Conservation (phyloP, 2,888 invertebrate genomes). For the Altica lythri region DNA sequence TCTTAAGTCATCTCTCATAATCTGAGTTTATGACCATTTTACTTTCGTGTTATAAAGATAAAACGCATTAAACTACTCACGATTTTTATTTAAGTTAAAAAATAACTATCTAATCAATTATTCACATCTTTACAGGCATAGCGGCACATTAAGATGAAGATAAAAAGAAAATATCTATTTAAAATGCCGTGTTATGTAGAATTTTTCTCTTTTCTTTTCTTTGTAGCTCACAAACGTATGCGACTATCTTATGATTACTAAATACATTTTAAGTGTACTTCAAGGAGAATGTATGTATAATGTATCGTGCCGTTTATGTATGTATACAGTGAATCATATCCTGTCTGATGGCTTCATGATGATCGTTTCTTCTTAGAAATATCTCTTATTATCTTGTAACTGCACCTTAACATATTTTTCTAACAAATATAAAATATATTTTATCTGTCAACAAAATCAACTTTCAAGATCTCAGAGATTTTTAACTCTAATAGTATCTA, state of each 20-base stretch:
- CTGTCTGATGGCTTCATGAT: slow-evolving; percentile 13
- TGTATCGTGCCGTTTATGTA: slow-evolving; percentile 9
- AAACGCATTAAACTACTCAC: slow-evolving; percentile 3
- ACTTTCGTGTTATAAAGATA: too few species aligned
- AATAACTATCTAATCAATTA: slow-evolving; percentile 13
- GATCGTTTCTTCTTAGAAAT: slow-evolving; percentile 5
- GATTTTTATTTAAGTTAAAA: slow-evolving; percentile 3
- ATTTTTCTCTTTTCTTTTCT: slow-evolving; percentile 3
- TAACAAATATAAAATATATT: too few species aligned
- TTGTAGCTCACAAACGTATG: slow-evolving; percentile 12
- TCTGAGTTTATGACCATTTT: slow-evolving; percentile 1
- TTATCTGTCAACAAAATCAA: too few species aligned
- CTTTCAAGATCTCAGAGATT: too few species aligned
- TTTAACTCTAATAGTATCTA: too few species aligned
- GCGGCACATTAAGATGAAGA: slow-evolving; percentile 15
- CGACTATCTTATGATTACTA: slow-evolving; percentile 1
- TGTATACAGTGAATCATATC: slow-evolving; percentile 12
- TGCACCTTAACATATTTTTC: too few species aligned
- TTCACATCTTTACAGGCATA: slow-evolving; percentile 12
- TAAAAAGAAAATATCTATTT: slow-evolving; percentile 14
- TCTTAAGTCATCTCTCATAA: neutral
- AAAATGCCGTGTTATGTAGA: slow-evolving; percentile 14
- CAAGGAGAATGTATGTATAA: slow-evolving; percentile 4
- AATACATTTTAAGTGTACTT: slow-evolving; percentile 15
- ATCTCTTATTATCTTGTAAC: neutral